A percentile compares a stretch with the other conserved stretches of the same genome.
phyloP scores from a whole-genome alignment of 2,888 invertebrate species.

The Macropis europaea region DNA sequence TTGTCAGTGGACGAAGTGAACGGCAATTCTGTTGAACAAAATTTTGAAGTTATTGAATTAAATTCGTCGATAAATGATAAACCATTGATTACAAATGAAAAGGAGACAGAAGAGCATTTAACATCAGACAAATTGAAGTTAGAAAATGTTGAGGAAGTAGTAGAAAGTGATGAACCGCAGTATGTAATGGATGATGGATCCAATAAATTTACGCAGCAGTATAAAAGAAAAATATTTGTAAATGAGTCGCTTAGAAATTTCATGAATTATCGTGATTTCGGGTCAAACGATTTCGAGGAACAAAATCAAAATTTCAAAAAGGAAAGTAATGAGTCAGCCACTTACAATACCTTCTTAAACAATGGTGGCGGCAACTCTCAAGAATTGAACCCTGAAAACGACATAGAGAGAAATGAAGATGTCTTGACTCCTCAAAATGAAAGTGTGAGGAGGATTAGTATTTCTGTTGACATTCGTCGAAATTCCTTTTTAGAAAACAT shows the following conservation, averaged over 20 bases:
- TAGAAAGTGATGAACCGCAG: background rate
- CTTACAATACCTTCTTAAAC: background rate
- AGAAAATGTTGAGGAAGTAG: background rate
- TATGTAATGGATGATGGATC: background rate
- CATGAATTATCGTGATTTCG: slow-evolving; percentile 11
- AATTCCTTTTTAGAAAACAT: slow-evolving; percentile 73
- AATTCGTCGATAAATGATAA: slow-evolving; percentile 5
- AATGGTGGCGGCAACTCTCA: too few species aligned
- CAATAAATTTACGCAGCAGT: background rate
- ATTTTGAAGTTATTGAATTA: background rate
- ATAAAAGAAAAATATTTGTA: slow-evolving; percentile 36
- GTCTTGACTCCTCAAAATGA: background rate
- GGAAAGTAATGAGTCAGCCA: background rate
- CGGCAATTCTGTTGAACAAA: background rate
- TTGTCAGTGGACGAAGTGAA: background rate
- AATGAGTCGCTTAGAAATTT: slow-evolving; percentile 53
- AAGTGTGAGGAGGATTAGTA: background rate
- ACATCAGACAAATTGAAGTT: too few species aligned
- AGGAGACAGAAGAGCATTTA: too few species aligned
- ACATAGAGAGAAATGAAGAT: background rate
- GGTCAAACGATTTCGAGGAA: slow-evolving; percentile 26
- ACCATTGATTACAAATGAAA: background rate
- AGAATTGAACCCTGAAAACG: background rate
- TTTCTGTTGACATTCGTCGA: slow-evolving; percentile 59
- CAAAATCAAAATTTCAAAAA: slow-evolving; percentile 29